Percentiles rank a stretch among this genome's conserved stretches.
phyloP scores from a whole-genome alignment of 2,888 invertebrate genomes.

The Phlogophora meticulosa region DNA sequence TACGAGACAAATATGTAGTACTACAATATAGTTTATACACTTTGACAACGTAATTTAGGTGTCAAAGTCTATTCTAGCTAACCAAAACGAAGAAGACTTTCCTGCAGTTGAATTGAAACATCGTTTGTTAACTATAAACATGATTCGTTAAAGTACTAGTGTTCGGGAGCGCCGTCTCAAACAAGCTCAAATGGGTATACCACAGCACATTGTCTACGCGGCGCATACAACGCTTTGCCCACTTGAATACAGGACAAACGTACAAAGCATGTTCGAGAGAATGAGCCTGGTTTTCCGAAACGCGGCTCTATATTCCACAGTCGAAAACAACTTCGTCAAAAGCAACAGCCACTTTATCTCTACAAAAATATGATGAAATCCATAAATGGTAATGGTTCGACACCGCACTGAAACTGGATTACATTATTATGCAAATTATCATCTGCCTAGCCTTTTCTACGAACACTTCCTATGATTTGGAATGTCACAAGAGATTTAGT shows the following conservation, averaged over 20 bases:
- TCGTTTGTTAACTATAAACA: not conserved
- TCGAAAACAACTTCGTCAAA: not conserved
- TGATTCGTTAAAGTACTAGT: not conserved
- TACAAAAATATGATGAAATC: not conserved
- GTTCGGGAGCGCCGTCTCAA: not conserved
- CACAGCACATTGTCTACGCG: slow-evolving; percentile 10
- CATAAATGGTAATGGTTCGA: not conserved
- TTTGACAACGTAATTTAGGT: too few species aligned
- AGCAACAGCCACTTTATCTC: not conserved
- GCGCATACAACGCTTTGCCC: not conserved
- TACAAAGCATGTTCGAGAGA: slow-evolving; percentile 10
- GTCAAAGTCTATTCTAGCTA: too few species aligned
- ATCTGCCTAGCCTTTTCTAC: not conserved
- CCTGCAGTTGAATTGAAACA: not conserved
- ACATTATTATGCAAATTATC: not conserved
- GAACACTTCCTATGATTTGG: slow-evolving; percentile 29
- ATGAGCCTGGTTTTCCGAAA: not conserved
- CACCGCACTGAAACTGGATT: not conserved
- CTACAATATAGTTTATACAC: too few species aligned
- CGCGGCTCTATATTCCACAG: slow-evolving; percentile 10
- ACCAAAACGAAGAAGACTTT: not conserved
- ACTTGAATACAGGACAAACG: slow-evolving; percentile 15
- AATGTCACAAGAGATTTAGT: slow-evolving; percentile 44
- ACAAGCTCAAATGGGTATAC: not conserved
- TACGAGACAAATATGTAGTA: too few species aligned